A percentile compares a stretch with the other conserved stretches of the same genome.
These are phyloP conservation scores for Odiellus spinosus DNA, from an alignment of 2,888 invertebrate genomes.

Conservation along the genomic window DNA sequence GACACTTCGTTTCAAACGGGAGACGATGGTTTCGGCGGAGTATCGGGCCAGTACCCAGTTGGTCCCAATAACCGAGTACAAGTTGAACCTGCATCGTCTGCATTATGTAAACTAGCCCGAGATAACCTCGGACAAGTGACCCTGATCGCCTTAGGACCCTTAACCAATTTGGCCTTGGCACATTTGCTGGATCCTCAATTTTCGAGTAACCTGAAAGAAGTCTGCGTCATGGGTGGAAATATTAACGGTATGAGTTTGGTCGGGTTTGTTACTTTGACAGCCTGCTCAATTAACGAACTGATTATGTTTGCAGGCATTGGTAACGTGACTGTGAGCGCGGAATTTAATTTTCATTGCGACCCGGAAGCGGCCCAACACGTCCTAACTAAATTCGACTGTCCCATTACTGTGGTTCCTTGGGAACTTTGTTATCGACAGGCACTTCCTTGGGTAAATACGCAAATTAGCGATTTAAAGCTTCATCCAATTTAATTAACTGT, in stretches of 20 bases:
- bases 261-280: not conserved
- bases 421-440: conserved; percentile 40
- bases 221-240: conserved; percentile 21
- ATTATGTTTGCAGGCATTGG: conserved; percentile 40
- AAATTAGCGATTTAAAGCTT: no score
- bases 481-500: no score
- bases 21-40: conserved; percentile 18
- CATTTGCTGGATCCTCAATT: conserved; percentile 30
- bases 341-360: conserved; percentile 60
- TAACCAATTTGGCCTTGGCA: conserved; percentile 34
- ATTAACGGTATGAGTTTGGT: conserved; percentile 19
- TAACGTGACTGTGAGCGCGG: conserved; percentile 44
- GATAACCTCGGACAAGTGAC: conserved; percentile 24
- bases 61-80: conserved; percentile 17
- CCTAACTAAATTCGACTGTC: conserved; percentile 40
- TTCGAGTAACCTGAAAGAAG: conserved; percentile 16
- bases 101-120: conserved; percentile 19
- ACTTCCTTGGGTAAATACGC: conserved; percentile 31
- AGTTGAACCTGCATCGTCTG: conserved; percentile 21
- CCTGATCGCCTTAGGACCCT: conserved; percentile 29
- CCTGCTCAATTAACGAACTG: not conserved
- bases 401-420: conserved; percentile 50
- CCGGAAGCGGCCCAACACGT: conserved; percentile 60
- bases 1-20: conserved; percentile 5
- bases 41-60: conserved; percentile 15